phyloP scores from a whole-genome alignment of 1,140 invertebrate species.

The Neoseiulus cucumeris region DNA sequence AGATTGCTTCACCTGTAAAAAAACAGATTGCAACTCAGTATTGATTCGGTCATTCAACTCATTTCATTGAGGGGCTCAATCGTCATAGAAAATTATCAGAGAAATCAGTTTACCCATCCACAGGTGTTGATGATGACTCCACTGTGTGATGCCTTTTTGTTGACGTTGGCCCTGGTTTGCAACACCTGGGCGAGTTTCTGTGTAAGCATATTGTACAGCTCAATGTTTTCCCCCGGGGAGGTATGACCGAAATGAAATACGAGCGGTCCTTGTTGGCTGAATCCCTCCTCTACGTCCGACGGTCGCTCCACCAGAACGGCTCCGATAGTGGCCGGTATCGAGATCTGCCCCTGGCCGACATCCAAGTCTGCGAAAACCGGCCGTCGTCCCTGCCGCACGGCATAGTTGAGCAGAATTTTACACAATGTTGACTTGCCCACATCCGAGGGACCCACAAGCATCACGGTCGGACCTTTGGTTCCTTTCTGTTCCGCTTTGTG shows the following conservation, averaged over 20 bases:
- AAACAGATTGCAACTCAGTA: neutral
- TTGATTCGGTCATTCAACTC: too few species aligned
- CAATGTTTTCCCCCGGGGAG: slow-evolving; percentile 48
- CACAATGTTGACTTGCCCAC: slow-evolving; percentile 89
- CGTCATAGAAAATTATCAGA: too few species aligned
- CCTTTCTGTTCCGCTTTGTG: slow-evolving; percentile 49
- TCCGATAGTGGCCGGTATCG: slow-evolving; percentile 73
- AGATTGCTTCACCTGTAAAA: slow-evolving; percentile 12
- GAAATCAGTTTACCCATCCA: slow-evolving; percentile 73
- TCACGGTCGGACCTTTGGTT: slow-evolving; percentile 21
- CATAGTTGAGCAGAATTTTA: slow-evolving; percentile 77
- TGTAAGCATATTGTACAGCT: slow-evolving; percentile 66
- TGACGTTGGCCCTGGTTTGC: slow-evolving; percentile 21
- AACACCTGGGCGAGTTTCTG: slow-evolving; percentile 66
- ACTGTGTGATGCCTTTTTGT: slow-evolving; percentile 34
- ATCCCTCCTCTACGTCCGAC: slow-evolving; percentile 75
- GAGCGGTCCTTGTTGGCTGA: slow-evolving; percentile 67
- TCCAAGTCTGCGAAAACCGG: slow-evolving; percentile 87
- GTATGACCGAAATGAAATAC: slow-evolving; percentile 88
- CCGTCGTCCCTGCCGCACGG: slow-evolving; percentile 53
- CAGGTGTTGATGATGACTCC: slow-evolving; percentile 97
- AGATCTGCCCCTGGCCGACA: slow-evolving; percentile 81
- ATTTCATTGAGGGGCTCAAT: too few species aligned
- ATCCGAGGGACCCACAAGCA: slow-evolving; percentile 83
- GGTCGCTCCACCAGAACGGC: slow-evolving; percentile 73